phyloP scores from a whole-genome alignment of 2,888 invertebrate genomes.

The Parnassius smintheus region DNA sequence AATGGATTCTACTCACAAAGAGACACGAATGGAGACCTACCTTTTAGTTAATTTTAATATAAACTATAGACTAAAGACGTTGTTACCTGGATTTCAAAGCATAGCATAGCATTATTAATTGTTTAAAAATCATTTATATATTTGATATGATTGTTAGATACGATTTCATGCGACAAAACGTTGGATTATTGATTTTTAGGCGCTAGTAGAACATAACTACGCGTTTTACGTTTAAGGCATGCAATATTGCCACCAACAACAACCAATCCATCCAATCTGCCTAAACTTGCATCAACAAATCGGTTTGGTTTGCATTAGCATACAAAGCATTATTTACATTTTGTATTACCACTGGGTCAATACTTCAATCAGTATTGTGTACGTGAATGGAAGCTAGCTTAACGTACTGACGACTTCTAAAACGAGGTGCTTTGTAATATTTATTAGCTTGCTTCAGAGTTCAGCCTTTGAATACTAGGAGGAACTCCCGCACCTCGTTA shows the following conservation, averaged over 20 bases:
- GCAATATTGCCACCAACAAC: not conserved
- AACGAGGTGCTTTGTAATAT: slow-evolving; percentile 8
- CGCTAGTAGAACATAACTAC: no score
- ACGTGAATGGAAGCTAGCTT: not conserved
- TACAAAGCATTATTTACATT: slow-evolving; percentile 17
- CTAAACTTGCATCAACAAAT: not conserved
- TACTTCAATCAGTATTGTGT: slow-evolving; percentile 9
- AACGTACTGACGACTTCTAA: not conserved
- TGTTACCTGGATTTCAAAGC: no score
- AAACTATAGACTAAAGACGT: no score
- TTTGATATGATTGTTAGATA: no score
- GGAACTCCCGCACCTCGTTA: slow-evolving; percentile 5
- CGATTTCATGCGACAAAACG: no score
- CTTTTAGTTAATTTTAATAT: no score
- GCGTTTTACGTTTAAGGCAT: no score
- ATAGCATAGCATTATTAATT: no score
- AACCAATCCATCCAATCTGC: not conserved
- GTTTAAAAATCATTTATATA: no score
- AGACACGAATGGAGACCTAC: no score
- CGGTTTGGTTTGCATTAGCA: slow-evolving; percentile 17
- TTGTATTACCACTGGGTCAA: slow-evolving; percentile 10
- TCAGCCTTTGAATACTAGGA: not conserved
- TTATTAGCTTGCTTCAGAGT: slow-evolving; percentile 3
- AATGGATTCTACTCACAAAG: no score
- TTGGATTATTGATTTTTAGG: no score